Evolutionary conservation across 2,113 vertebrate genomes (phyloP), one percentile per base, ranked within the genome.

Genomic region (Archocentrus centrarchus): DNA sequence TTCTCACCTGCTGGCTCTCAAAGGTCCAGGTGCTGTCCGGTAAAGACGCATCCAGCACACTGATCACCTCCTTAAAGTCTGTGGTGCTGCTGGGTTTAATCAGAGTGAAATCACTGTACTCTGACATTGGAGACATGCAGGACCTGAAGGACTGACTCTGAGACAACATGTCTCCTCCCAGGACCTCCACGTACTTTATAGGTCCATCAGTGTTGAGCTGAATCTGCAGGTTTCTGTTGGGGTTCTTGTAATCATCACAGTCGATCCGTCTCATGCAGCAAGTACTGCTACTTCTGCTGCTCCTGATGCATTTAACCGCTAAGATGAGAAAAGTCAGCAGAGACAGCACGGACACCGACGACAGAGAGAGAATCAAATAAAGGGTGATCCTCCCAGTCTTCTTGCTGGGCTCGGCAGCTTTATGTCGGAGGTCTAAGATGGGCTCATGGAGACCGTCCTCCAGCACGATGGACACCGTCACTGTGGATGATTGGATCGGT

Each of bases 91-190:
- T 92, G 88, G 96, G 96, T 83, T 97, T 96, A 35, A 97, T 94
- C 82, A 97, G 95, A 80, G 97, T 97, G 89, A 97, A 97, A 80
- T 96, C 96, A 88, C 96, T 96, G 95, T 96, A 96, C 88, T 96
- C 96, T 53, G 96, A 96, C 83, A 96, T 95, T 0, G 96, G 96
- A 37, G 96, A 97, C 84, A 97, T 95, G 81, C 95, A 97, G 83
- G 96, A 96, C 85, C 96, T 95, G 91, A 96, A 96, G 39, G 95
- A 91, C 86, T 93, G 92, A 91, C 93, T 94, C 84, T 93, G 96
- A 1, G 96, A 96, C 61, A 96, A 86, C 22, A 95, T 93, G 89
- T 95, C 94, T 84, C 95, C 96, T 79, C 95, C 95, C 85, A 95
- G 94, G 82, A 96, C 96, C 0, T 96, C 96, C 93, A 96, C 94